Evolutionary conservation across 2,797 vertebrate genomes (phyloP).

Genomic region (Hephaestus fuliginosus): DNA sequence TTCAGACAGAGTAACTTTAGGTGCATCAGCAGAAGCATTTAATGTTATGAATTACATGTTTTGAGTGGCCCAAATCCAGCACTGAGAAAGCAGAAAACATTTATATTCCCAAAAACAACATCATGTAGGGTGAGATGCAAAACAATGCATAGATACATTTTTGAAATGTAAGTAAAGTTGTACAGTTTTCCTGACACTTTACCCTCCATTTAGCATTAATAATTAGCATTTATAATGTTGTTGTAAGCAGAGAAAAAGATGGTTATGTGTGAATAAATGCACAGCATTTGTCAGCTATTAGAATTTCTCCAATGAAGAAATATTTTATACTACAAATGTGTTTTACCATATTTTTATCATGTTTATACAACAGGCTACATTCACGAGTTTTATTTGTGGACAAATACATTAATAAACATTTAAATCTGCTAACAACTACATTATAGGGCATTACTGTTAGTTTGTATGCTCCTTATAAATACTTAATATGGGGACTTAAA

Average conservation of each 20-base stretch:
- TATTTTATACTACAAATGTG: not conserved
- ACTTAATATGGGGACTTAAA: not conserved
- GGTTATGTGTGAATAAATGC: not conserved
- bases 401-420: slow-evolving; percentile 13
- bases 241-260: not conserved
- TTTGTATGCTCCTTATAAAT: not conserved
- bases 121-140: not conserved
- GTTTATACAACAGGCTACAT: not conserved
- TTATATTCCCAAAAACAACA: not conserved
- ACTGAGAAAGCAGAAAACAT: slow-evolving; percentile 10
- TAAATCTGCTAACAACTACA: slow-evolving; percentile 5
- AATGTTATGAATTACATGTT: slow-evolving; percentile 4
- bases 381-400: not conserved
- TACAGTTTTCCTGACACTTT: not conserved
- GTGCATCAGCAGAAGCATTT: not conserved
- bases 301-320: not conserved
- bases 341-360: slow-evolving; percentile 10
- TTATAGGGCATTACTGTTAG: not conserved
- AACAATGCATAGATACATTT: slow-evolving; percentile 4
- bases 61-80: not conserved
- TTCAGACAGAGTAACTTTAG: not conserved
- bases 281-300: not conserved
- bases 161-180: slow-evolving; percentile 11
- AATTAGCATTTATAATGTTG: not conserved
- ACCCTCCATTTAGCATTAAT: not conserved